Conservation (phyloP, 2,113 vertebrate genomes). For the Cacatua alba region DNA sequence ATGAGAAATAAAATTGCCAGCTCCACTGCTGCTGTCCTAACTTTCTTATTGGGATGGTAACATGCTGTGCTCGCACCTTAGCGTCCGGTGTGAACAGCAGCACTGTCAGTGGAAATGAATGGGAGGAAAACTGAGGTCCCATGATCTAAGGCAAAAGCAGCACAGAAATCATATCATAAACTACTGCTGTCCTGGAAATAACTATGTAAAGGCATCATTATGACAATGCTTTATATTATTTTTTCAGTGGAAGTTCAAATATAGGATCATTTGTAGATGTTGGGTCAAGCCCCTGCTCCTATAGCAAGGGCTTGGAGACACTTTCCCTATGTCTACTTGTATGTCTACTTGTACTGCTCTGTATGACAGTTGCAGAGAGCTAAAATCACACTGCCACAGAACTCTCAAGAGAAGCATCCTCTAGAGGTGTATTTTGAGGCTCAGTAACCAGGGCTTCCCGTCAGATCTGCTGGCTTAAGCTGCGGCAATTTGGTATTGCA, state of each 20-base stretch:
- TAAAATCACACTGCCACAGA: not conserved
- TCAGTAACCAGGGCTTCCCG: not conserved
- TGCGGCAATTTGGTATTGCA: not conserved
- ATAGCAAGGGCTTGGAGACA: not conserved
- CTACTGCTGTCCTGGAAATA: not conserved
- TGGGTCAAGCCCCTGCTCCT: not conserved
- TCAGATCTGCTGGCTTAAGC: not conserved
- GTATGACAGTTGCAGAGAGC: not conserved
- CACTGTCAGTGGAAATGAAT: not conserved
- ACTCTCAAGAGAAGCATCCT: not conserved
- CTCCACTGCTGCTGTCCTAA: not conserved
- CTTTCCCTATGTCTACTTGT: not conserved
- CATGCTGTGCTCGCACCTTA: not conserved
- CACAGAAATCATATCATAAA: not conserved
- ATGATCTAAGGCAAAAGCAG: not conserved
- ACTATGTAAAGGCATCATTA: not conserved
- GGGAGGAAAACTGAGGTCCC: not conserved
- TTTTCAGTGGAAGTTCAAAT: not conserved
- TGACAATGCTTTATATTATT: not conserved
- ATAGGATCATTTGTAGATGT: not conserved
- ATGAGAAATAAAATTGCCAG: not conserved
- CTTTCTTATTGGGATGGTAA: not conserved
- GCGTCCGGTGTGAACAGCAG: fast-evolving
- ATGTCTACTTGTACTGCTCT: not conserved
- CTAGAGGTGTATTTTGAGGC: not conserved